Base-by-base conservation (phyloP, 2,797 vertebrate species). In the Falco biarmicus region DNA sequence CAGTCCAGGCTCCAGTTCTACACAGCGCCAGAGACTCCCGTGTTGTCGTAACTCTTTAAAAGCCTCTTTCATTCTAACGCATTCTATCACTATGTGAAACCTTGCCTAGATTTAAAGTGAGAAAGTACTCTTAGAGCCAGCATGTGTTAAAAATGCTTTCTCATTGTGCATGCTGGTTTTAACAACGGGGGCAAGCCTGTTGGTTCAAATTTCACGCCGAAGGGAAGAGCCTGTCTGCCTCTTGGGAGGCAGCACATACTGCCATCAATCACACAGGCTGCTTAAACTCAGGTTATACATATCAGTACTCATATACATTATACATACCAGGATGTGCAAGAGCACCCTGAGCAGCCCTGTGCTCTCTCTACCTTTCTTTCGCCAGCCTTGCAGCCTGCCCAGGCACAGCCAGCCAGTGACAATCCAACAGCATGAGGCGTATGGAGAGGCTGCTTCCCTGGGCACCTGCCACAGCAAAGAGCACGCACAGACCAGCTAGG, bases 401-500 rank as follows among this genome's bases (percentile, higher is more conserved):
- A 34, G 41, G 45, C 60, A 24, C 6, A 13, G 43, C 5, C 3
- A 1, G 50, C 6, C 50, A 39, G 54, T 8, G 54, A n/a, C n/a
- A 59, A 50, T 57, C 0, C 0, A 70, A 31, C 24, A 47, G 64
- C 43, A 28, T 5, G 20, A 73, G 59, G 15, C n/a, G 3, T 6
- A 14, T 0, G 1, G 12, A 13, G 61, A 60, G 22, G 9, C 39
- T 26, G 31, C n/a, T 69, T 37, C 45, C 25, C 68, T 6, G 13
- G 24, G 60, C 76, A 45, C 29, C 51, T 56, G 39, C 6, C 15
- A 15, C 54, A 56, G 70, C 25, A 26, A 45, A 22, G 28, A 59
- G n/a, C 8, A 2, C 1, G 5, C 31, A 12, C 13, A 15, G 74
- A 28, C 34, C 19, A 13, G 6, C 2, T 8, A 43, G 26, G 19